Percentiles rank a stretch among this genome's conserved stretches.
Conservation (phyloP, 2,113 vertebrate genomes). For the Pachyramphus minor region DNA sequence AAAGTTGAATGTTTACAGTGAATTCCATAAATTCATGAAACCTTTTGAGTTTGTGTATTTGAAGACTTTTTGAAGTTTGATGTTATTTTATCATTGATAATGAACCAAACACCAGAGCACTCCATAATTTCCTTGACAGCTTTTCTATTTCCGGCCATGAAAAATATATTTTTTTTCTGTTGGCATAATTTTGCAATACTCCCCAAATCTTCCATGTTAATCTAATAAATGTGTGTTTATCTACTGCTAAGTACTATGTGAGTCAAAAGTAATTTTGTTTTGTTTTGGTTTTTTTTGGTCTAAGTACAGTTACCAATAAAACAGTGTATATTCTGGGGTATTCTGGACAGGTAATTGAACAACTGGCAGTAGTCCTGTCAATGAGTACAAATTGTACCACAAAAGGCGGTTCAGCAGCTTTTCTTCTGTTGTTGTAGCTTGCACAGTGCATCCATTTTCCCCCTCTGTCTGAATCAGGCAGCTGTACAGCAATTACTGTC, state of each 20-base stretch:
- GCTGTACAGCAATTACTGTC: conserved; percentile 3
- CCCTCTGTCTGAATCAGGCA: conserved; percentile 23
- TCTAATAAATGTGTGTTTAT: not conserved
- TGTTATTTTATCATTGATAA: not conserved
- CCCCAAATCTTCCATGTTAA: not conserved
- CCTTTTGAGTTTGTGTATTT: not conserved
- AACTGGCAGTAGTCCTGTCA: not conserved
- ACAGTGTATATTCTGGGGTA: not conserved
- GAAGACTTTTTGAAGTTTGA: not conserved
- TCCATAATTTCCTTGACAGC: not conserved
- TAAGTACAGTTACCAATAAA: not conserved
- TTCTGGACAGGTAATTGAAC: not conserved
- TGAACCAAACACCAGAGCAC: not conserved
- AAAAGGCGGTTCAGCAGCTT: not conserved
- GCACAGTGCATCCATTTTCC: not conserved
- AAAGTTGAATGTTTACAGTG: not conserved
- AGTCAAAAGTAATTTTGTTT: not conserved
- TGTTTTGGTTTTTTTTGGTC: not conserved
- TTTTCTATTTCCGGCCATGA: not conserved
- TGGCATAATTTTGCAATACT: not conserved
- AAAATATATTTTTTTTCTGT: not conserved
- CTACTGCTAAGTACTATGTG: not conserved
- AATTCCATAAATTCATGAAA: not conserved
- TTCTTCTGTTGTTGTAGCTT: not conserved
- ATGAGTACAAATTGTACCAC: not conserved